Conservation (phyloP, 2,888 invertebrate species). For the Drosophila pullipes region DNA sequence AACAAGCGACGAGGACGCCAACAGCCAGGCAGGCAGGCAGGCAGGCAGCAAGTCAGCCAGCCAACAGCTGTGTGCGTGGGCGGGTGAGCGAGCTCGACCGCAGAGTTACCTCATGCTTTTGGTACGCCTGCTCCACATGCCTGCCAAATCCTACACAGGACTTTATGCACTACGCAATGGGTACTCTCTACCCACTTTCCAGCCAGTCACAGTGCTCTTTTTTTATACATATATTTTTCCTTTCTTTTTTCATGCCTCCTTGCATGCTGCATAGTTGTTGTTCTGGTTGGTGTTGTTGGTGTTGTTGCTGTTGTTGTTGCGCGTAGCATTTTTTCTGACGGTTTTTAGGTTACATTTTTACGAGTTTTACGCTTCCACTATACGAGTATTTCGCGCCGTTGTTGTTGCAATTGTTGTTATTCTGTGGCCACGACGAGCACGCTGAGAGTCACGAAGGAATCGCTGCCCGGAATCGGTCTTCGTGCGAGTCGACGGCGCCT, state of each 20-base stretch:
- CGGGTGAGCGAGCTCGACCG: constrained; percentile 22
- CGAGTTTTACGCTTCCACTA: constrained; percentile 72
- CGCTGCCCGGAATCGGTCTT: constrained; percentile 51
- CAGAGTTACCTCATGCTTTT: constrained; percentile 8
- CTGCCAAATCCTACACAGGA: constrained; percentile 54
- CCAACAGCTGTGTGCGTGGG: constrained; percentile 52
- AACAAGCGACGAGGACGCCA: constrained; percentile 68
- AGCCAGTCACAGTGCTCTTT: constrained; percentile 42
- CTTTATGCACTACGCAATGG: constrained; percentile 75
- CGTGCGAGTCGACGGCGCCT: constrained; percentile 46
- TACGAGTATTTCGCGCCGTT: constrained; percentile 59
- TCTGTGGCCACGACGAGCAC: constrained; percentile 48
- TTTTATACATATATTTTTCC: constrained; percentile 8
- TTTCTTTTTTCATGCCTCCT: constrained; percentile 14
- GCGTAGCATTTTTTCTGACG: constrained; percentile 78
- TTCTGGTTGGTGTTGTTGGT: constrained; percentile 8
- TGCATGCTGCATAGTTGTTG: constrained; percentile 23
- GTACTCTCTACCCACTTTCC: constrained; percentile 66
- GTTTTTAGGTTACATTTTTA: constrained; percentile 84
- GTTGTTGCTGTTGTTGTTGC: constrained; percentile 37
- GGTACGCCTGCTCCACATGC: constrained; percentile 5
- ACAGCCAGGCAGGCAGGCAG: background rate
- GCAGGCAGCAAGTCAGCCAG: constrained; percentile 19
- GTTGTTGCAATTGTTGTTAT: constrained; percentile 43
- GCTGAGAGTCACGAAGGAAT: constrained; percentile 66